Evolutionary conservation across 2,888 invertebrate genomes (phyloP).

Genomic region (Drosophila mercatorum): DNA sequence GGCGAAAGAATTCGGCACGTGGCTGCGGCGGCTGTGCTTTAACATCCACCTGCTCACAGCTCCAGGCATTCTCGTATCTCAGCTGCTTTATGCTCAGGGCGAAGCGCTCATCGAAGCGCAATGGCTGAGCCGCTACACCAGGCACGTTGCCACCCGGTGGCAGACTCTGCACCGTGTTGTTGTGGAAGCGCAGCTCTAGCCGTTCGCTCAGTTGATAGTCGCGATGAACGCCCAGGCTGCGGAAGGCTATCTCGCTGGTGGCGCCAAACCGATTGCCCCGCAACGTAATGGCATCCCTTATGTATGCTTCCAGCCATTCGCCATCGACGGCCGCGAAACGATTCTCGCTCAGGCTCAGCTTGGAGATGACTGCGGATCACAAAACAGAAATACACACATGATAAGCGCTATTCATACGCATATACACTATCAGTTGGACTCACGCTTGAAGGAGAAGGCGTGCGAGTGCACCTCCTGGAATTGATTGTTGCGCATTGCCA

Average conservation of each 20-base stretch:
- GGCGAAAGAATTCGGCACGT: constrained; percentile 79
- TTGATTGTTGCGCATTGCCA: constrained; percentile 88
- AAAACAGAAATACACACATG: neutral
- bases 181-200: constrained; percentile 82
- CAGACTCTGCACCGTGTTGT: constrained; percentile 78
- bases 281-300: constrained; percentile 79
- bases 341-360: constrained; percentile 81
- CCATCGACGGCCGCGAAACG: constrained; percentile 79
- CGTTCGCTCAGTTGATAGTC: constrained; percentile 81
- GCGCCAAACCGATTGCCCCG: constrained; percentile 81
- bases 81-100: constrained; percentile 79
- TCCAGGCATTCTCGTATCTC: constrained; percentile 75
- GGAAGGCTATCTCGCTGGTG: constrained; percentile 82
- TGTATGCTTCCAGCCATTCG: constrained; percentile 82
- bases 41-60: constrained; percentile 77
- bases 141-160: constrained; percentile 4
- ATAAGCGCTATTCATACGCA: neutral
- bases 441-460: constrained; percentile 87
- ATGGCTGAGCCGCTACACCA: constrained; percentile 58
- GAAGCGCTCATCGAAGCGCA: constrained; percentile 80
- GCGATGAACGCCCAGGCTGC: constrained; percentile 80
- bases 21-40: constrained; percentile 69
- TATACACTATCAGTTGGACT: constrained; percentile 26
- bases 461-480: constrained; percentile 88
- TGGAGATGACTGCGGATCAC: constrained; percentile 71